Evolutionary conservation across 2,797 vertebrate species (phyloP), one percentile per base, ranked within the genome.

Genomic region (Poecilia gillii): DNA sequence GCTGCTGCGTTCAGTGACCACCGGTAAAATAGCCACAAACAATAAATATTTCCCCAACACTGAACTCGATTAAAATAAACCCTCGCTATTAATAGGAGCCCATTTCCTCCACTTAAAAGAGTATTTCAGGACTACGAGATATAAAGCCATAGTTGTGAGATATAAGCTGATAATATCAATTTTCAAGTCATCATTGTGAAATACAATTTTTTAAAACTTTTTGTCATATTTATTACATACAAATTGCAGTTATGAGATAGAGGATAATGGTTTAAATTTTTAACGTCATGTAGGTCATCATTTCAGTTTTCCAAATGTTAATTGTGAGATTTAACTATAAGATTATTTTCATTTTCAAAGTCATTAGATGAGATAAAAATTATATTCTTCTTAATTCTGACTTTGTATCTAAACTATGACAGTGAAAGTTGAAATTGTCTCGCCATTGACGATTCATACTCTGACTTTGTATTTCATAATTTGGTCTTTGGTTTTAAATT

Each of bases 1-100:
- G 5, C 28, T 18, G 82, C 39, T 77, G 72, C 78, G 28, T 84
- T 84, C 72, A 80, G 5, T 11, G 39, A 72, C 64, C 13, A 20
- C 45, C 20, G 36, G 71, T 33, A 72, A 72, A 72, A 57, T 47
- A 20, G 1, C 2, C 6, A 72, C 0, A 20, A 36, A 11, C 11
- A 11, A 33, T 20, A 23, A 6, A 62, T 18, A 14, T 28, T 11
- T 7, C 20, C 4, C 46, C 33, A 28, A 18, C 6, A 47, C 72
- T 20, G 28, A 9, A 5, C 47, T 53, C 31, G 11, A n/a, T 55
- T 2, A 41, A 41, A 55, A 41, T 3, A 28, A 14, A 74, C 23
- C 13, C 2, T 74, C 0, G 13, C 2, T n/a, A 43, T 7, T 45
- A 45, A 46, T 8, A 45, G 25, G 25, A 28, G 25, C 25, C 13